Conservation (phyloP, 1,140 invertebrate genomes). For the Probaryconus sp. region DNA sequence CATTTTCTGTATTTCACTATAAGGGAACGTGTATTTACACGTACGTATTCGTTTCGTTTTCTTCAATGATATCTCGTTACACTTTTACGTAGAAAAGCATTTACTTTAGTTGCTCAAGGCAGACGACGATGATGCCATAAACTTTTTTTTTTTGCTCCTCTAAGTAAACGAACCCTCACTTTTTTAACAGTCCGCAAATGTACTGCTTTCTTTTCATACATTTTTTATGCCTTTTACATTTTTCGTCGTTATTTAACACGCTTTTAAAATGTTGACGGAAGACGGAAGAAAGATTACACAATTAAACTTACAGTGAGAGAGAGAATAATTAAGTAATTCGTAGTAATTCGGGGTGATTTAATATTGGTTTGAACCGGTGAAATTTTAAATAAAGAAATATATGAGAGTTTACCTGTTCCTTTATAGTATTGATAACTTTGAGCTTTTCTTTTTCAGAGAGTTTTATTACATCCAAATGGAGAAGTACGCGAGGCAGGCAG, state of each 20-base stretch:
- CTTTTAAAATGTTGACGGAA: no score
- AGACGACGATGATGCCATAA: conserved; percentile 14
- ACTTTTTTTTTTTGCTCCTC: conserved; percentile 52
- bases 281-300: no score
- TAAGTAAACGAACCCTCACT: conserved; percentile 51
- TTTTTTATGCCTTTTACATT: conserved; percentile 5
- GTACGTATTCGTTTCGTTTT: conserved; percentile 56
- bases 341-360: no score
- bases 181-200: conserved; percentile 1
- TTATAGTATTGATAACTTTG: no score
- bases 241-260: conserved; percentile 6
- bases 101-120: conserved; percentile 34
- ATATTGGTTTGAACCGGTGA: no score
- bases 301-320: no score
- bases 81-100: conserved; percentile 40
- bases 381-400: no score
- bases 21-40: conserved; percentile 14
- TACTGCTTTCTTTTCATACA: background rate
- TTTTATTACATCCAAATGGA: conserved; percentile 99
- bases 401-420: no score
- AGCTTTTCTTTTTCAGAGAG: conserved; percentile 85
- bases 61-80: conserved; percentile 68
- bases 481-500: conserved; percentile 98
- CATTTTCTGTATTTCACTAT: conserved; percentile 57
- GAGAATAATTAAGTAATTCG: no score